A percentile compares a stretch with the other conserved stretches of the same genome.
Conservation (phyloP, 2,888 invertebrate species). For the Dendrolimus pini region DNA sequence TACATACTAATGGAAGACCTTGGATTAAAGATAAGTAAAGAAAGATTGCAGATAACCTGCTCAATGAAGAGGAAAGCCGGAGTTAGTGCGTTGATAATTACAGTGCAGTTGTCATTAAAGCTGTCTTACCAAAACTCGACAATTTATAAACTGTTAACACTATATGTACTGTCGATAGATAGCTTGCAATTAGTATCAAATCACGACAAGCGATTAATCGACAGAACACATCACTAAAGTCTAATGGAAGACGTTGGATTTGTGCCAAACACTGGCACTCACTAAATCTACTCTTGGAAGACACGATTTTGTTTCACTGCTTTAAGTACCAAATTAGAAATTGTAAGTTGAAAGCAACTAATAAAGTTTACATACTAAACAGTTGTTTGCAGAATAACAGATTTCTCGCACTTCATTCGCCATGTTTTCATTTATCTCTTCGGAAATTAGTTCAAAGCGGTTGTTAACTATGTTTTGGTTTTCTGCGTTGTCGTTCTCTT, state of each 20-base stretch:
- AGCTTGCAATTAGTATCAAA: slow-evolving; percentile 32
- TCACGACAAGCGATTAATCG: slow-evolving; percentile 30
- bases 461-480: slow-evolving; percentile 64
- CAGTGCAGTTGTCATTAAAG: slow-evolving; percentile 70
- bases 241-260: slow-evolving; percentile 68
- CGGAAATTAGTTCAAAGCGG: slow-evolving; percentile 56
- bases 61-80: slow-evolving; percentile 36
- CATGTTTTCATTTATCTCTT: slow-evolving; percentile 71
- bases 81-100: slow-evolving; percentile 61
- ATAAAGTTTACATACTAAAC: slow-evolving; percentile 68
- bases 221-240: slow-evolving; percentile 49
- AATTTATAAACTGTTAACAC: slow-evolving; percentile 54
- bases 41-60: slow-evolving; percentile 17
- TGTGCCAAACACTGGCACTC: slow-evolving; percentile 33
- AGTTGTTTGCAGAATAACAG: slow-evolving; percentile 61
- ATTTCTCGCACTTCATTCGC: slow-evolving; percentile 76
- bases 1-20: slow-evolving; percentile 65
- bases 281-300: slow-evolving; percentile 69
- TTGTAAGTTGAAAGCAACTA: slow-evolving; percentile 36
- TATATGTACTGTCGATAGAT: slow-evolving; percentile 37
- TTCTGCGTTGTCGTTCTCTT: slow-evolving; percentile 63
- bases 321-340: slow-evolving; percentile 42
- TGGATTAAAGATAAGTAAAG: slow-evolving; percentile 33
- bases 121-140: slow-evolving; percentile 73
- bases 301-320: slow-evolving; percentile 75